These are phyloP conservation scores for Eupithecia subfuscata DNA, from an alignment of 2,888 invertebrate species.

Conservation along the genomic window DNA sequence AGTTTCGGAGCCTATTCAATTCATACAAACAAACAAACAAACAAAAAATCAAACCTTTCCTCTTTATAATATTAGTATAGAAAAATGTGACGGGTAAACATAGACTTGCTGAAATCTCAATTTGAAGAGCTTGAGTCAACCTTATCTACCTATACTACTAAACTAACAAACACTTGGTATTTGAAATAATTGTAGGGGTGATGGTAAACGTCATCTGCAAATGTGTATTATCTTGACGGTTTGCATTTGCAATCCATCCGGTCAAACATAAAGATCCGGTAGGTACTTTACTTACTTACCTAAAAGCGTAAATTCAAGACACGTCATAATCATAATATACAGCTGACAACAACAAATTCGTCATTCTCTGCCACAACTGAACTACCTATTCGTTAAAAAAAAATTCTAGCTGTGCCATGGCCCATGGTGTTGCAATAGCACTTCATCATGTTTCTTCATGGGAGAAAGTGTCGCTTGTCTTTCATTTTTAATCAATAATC, in stretches of 20 bases:
- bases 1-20: too few species aligned
- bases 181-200: background rate
- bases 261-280: background rate
- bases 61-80: too few species aligned
- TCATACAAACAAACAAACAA: too few species aligned
- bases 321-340: background rate
- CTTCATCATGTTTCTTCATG: conserved; percentile 13
- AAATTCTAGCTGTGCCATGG: background rate
- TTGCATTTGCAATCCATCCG: conserved; percentile 3
- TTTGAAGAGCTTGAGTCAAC: background rate
- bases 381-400: background rate
- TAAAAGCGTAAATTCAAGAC: background rate
- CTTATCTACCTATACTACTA: background rate
- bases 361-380: background rate
- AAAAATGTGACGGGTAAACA: background rate
- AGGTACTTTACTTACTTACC: background rate
- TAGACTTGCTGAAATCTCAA: background rate
- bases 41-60: too few species aligned
- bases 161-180: background rate
- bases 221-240: background rate
- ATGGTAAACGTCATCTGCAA: background rate
- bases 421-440: background rate
- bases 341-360: background rate
- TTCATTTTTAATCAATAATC: conserved; percentile 9
- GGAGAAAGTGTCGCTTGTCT: conserved; percentile 25